Evolutionary conservation across 2,113 vertebrate species (phyloP), one percentile per base, ranked within the genome.

Genomic region (Cisticola juncidis): DNA sequence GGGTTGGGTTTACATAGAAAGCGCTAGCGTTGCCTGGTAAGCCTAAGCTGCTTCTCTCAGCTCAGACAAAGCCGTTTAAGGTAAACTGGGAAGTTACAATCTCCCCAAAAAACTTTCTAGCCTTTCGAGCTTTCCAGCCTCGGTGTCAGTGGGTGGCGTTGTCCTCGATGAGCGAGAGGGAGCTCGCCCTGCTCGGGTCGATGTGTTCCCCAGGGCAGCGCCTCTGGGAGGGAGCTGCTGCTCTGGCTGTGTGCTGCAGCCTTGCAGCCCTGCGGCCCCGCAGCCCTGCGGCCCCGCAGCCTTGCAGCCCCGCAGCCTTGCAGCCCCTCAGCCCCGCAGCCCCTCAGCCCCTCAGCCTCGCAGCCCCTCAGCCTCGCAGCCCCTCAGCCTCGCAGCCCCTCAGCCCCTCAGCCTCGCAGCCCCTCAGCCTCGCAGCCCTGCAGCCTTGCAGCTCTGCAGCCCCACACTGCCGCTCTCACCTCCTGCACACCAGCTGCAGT

Each of bases 1-100:
- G 95, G 95, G 94, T 28, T 97, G 96, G 94, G 91, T 95, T 97
- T 95, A 94, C 93, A 94, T 89, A 66, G 94, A 94, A 94, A 96
- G 87, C 81, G 9, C 81, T 89, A 21, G 64, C 45, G 25, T 92
- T 12, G 51, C 86, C 72, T 92, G 86, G 60, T 95, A 81, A 95
- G 86, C 77, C 74, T 96, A 91, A 97, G 91, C 89, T 74, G 71
- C 91, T 95, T 89, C 87, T 60, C 77, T 65, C 62, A 2, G 50
- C 91, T 91, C 89, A 94, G 94, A 94, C 93, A 87, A 95, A 95
- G 95, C 93, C 22, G 87, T 95, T 96, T 85, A 95, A 97, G 96
- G 95, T 93, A 91, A 95, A 90, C 86, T 38, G 91, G 83, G 95
- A 96, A 96, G 88, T 94, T 88, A 47, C 1, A 4, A 21, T 81